Evolutionary conservation across 2,113 vertebrate species (phyloP), one percentile per base, ranked within the genome.

Genomic region (Toxotes chatareus): DNA sequence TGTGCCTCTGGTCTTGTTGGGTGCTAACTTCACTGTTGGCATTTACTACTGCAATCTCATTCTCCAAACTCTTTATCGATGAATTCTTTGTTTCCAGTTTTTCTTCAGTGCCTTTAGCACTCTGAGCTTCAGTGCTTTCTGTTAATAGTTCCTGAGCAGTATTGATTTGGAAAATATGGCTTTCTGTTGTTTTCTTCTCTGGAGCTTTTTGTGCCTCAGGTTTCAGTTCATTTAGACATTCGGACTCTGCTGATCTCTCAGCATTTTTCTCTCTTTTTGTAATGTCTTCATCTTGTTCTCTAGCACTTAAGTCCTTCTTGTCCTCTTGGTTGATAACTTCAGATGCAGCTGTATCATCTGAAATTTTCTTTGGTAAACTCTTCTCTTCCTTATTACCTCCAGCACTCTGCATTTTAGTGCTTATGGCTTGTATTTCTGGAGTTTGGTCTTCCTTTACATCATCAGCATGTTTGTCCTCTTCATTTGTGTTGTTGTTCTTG

Each of bases 381-480:
- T 67, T 73, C 40, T 75, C 19, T 55, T 81, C 42, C 60, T 87
- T 67, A 62, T 42, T 32, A 17, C 14, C 38, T 59, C 76, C 68
- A 66, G 17, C 11, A 12, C 6, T 62, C 44, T 32, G 44, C 59
- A 72, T 46, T 78, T 56, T 10, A 3, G 2, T 4, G n/a, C 38
- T 70, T 0, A 0, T 4, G 3, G 21, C 46, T 44, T 76, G 83
- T 27, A 44, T 21, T 70, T 79, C 69, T 63, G 27, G 23, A 73
- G 34, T 62, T 59, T 23, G 36, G 59, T 2, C 77, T 17, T 67
- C 71, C 27, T 34, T 74, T 36, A 62, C 47, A 75, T 67, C 42
- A 1, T 46, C 38, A 34, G 9, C 14, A 3, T 38, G 44, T 82
- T 76, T 70, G 9, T 59, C 38, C 0, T 71, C 27, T 31, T 82